A percentile compares a stretch with the other conserved stretches of the same genome.
phyloP scores from a whole-genome alignment of 92 coral and sea anemone species.

The Actinostola sp. region DNA sequence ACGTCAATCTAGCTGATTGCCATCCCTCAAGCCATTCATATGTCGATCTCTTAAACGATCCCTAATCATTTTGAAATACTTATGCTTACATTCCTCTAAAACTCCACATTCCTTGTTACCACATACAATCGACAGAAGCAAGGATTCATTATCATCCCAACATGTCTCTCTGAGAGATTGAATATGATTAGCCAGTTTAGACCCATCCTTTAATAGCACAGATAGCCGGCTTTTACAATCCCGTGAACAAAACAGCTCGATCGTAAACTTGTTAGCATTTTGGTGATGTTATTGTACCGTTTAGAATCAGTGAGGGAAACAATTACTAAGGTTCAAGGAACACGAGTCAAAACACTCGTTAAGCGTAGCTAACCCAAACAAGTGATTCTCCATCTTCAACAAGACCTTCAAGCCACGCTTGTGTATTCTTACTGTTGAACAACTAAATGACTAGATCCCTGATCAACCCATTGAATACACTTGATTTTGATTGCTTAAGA shows the following conservation, averaged over 20 bases:
- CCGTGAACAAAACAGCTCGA: neutral
- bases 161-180: constrained; percentile 8
- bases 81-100: constrained; percentile 32
- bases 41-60: neutral
- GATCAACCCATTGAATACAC: neutral
- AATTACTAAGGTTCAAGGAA: neutral
- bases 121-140: neutral
- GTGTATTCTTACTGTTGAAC: neutral
- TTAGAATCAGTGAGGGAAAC: neutral
- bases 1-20: constrained; percentile 3
- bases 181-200: neutral
- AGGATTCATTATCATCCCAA: neutral
- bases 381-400: no score
- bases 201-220: no score
- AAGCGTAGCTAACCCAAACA: neutral
- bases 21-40: neutral
- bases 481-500: neutral
- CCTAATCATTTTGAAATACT: constrained; percentile 3
- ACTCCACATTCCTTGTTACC: constrained; percentile 28
- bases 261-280: constrained; percentile 7
- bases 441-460: neutral
- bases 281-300: neutral
- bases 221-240: no score
- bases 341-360: constrained; percentile 13
- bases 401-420: neutral